Evolutionary conservation across 1,140 invertebrate species (phyloP).

Genomic region (Medauroidea extradentata): DNA sequence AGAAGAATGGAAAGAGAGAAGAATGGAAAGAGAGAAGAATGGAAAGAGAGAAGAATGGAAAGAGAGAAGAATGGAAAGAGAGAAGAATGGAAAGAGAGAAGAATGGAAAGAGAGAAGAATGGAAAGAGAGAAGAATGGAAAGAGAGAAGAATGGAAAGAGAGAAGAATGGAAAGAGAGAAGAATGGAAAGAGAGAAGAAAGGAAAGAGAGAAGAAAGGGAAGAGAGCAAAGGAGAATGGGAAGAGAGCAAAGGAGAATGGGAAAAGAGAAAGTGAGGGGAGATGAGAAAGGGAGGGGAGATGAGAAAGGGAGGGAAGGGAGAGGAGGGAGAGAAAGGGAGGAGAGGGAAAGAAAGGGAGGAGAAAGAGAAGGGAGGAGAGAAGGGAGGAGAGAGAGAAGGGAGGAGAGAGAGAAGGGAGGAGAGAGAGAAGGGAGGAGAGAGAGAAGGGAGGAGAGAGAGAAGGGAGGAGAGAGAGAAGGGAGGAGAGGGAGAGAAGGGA

Average conservation of each 20-base stretch:
- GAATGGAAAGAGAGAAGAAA: too few relatives aligned
- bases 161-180: too few relatives aligned
- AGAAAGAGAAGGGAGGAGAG: not conserved
- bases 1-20: too few relatives aligned
- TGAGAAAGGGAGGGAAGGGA: not conserved
- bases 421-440: not conserved
- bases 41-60: too few relatives aligned
- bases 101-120: too few relatives aligned
- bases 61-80: too few relatives aligned
- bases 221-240: too few relatives aligned
- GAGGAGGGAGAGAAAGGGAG: not conserved
- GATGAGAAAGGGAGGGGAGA: not conserved
- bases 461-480: not conserved
- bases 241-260: not conserved
- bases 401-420: not conserved
- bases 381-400: not conserved
- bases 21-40: too few relatives aligned
- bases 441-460: not conserved
- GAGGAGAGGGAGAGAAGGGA: not conserved
- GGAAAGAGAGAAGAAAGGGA: too few relatives aligned
- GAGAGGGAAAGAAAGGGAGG: not conserved
- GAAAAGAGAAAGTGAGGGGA: not conserved
- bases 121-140: too few relatives aligned
- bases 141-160: too few relatives aligned
- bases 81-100: too few relatives aligned